Conservation (phyloP, 2,797 vertebrate species). For the Fistularia tabacaria region DNA sequence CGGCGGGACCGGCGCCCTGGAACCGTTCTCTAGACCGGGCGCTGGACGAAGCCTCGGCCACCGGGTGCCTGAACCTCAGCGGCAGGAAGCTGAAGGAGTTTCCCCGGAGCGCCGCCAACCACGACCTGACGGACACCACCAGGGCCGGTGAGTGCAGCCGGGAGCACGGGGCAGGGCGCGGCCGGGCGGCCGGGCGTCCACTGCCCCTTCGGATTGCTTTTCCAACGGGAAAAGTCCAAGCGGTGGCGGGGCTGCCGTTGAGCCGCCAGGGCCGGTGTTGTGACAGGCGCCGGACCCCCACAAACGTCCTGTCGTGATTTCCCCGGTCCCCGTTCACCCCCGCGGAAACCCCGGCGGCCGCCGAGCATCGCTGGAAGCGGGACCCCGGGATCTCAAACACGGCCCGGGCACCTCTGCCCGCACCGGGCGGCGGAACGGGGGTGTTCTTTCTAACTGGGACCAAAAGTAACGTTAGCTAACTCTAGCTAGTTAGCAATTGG, state of each 20-base stretch:
- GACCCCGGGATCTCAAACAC: no score
- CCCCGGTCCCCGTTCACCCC: no score
- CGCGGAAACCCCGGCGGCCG: no score
- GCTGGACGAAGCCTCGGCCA: slow-evolving; percentile 89
- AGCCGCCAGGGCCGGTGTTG: slow-evolving; percentile 28
- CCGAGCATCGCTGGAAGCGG: no score
- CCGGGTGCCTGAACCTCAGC: slow-evolving; percentile 88
- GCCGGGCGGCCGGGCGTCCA: no score
- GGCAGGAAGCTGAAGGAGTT: slow-evolving; percentile 98
- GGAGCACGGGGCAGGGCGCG: neutral
- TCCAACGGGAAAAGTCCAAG: no score
- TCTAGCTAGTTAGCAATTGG: slow-evolving; percentile 5
- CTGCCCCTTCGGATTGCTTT: no score
- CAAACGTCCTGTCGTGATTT: neutral
- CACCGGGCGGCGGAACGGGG: no score
- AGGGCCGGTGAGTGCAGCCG: slow-evolving; percentile 81
- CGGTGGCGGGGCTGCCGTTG: no score
- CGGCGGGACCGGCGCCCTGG: slow-evolving; percentile 79
- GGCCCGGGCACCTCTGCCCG: no score
- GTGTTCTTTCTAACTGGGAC: no score
- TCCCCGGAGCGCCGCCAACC: slow-evolving; percentile 87
- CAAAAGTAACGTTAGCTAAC: no score
- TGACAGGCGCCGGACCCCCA: slow-evolving; percentile 12
- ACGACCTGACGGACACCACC: slow-evolving; percentile 95
- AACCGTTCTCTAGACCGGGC: slow-evolving; percentile 91